Conservation (phyloP, 2,888 invertebrate species). For the Mimas tiliae region DNA sequence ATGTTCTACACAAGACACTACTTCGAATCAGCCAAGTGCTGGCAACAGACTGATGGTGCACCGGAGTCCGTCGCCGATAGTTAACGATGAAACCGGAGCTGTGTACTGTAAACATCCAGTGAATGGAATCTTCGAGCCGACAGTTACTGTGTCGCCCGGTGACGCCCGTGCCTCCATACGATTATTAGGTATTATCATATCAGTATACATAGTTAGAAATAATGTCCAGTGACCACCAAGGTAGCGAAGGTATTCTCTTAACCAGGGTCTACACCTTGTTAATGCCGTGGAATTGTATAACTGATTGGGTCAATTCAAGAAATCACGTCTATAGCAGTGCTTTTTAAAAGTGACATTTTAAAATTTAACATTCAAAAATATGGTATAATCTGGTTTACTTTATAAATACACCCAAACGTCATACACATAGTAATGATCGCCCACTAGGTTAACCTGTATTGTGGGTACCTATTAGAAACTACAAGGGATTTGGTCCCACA, state of each 20-base stretch:
- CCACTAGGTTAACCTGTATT: too few relatives aligned
- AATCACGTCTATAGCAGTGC: too few relatives aligned
- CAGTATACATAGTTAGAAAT: background rate
- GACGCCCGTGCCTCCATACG: constrained; percentile 43
- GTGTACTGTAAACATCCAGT: constrained; percentile 77
- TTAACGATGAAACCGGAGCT: constrained; percentile 78
- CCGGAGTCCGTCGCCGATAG: constrained; percentile 52
- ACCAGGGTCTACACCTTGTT: too few relatives aligned
- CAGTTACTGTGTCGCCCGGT: constrained; percentile 28
- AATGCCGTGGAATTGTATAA: too few relatives aligned
- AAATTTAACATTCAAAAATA: too few relatives aligned
- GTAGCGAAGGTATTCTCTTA: background rate
- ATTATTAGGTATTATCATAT: constrained; percentile 39
- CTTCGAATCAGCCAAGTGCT: constrained; percentile 65
- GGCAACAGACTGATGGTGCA: constrained; percentile 66
- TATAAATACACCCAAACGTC: too few relatives aligned
- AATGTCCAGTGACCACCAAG: background rate
- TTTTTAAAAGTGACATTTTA: too few relatives aligned
- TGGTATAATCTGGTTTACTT: too few relatives aligned
- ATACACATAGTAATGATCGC: too few relatives aligned
- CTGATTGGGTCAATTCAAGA: too few relatives aligned
- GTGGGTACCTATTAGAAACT: too few relatives aligned
- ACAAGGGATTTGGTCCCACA: too few relatives aligned
- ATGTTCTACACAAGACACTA: constrained; percentile 49
- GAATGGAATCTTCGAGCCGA: constrained; percentile 66